These are phyloP conservation scores for Ridgeia piscesae DNA, from an alignment of 1,140 invertebrate genomes.

Conservation along the genomic window DNA sequence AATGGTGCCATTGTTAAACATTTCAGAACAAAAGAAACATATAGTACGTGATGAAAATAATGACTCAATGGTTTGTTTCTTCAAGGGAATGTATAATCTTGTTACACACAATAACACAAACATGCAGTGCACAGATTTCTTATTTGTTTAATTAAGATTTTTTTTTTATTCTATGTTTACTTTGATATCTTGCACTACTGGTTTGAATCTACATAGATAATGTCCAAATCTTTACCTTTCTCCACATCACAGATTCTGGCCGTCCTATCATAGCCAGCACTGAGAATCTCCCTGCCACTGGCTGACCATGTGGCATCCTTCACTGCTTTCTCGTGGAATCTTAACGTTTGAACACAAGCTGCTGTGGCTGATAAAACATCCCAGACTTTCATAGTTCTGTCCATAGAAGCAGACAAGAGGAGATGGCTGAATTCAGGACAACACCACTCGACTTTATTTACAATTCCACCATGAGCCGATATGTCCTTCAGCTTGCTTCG, in stretches of 20 bases:
- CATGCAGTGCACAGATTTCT: no score
- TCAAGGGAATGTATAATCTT: no score
- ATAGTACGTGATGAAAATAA: no score
- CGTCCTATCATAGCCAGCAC: slow-evolving; percentile 48
- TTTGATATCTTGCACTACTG: neutral
- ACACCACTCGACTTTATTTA: slow-evolving; percentile 44
- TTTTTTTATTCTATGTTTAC: no score
- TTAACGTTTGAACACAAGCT: slow-evolving; percentile 36
- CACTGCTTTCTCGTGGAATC: slow-evolving; percentile 44
- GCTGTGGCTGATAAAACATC: slow-evolving; percentile 46
- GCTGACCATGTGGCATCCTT: slow-evolving; percentile 48
- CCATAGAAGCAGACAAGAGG: slow-evolving; percentile 48
- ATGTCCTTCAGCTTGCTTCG: neutral
- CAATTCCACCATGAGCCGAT: neutral
- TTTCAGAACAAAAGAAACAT: no score
- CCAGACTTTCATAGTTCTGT: slow-evolving; percentile 49
- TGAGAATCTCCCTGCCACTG: slow-evolving; percentile 39
- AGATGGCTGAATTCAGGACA: slow-evolving; percentile 55
- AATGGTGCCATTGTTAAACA: no score
- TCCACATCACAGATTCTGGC: slow-evolving; percentile 46
- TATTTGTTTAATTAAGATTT: no score
- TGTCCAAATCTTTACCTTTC: slow-evolving; percentile 38
- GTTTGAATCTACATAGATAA: slow-evolving; percentile 30
- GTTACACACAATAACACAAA: no score
- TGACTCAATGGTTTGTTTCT: no score